Evolutionary conservation across 2,113 vertebrate species (phyloP).

Genomic region (Cebidichthys violaceus): DNA sequence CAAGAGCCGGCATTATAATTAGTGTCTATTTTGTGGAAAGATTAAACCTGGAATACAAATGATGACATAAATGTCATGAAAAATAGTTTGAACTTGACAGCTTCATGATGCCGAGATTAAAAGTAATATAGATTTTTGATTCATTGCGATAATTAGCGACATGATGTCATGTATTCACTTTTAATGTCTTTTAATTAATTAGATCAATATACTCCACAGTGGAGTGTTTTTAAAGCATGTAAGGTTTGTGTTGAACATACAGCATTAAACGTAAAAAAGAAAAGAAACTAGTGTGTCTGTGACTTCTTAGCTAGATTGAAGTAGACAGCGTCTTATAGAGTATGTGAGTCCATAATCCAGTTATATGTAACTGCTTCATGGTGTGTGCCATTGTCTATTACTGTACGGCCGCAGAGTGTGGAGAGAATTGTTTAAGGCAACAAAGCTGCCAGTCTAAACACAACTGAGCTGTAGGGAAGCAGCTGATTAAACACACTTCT

Average conservation of each 20-base stretch:
- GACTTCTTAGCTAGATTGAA: slow-evolving; percentile 54
- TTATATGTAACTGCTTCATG: slow-evolving; percentile 55
- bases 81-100: slow-evolving; percentile 27
- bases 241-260: slow-evolving; percentile 44
- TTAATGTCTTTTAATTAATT: slow-evolving; percentile 57
- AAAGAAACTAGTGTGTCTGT: slow-evolving; percentile 19
- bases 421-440: slow-evolving; percentile 24
- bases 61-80: slow-evolving; percentile 24
- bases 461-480: slow-evolving; percentile 11
- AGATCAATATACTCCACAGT: slow-evolving; percentile 15
- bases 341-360: slow-evolving; percentile 53
- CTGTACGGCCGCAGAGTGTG: slow-evolving; percentile 10
- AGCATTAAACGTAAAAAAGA: slow-evolving; percentile 44
- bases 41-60: slow-evolving; percentile 33
- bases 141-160: slow-evolving; percentile 40
- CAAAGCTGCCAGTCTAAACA: slow-evolving; percentile 6
- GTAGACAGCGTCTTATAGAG: slow-evolving; percentile 40
- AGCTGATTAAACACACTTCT: slow-evolving; percentile 9
- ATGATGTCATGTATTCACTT: slow-evolving; percentile 38
- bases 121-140: slow-evolving; percentile 36
- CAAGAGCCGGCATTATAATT: slow-evolving; percentile 35
- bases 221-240: slow-evolving; percentile 22
- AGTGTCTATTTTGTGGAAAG: slow-evolving; percentile 37
- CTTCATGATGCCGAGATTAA: slow-evolving; percentile 35
- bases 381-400: slow-evolving; percentile 51